Evolutionary conservation across 1,140 invertebrate species (phyloP).

Genomic region (Yoshiicerus persimilis): DNA sequence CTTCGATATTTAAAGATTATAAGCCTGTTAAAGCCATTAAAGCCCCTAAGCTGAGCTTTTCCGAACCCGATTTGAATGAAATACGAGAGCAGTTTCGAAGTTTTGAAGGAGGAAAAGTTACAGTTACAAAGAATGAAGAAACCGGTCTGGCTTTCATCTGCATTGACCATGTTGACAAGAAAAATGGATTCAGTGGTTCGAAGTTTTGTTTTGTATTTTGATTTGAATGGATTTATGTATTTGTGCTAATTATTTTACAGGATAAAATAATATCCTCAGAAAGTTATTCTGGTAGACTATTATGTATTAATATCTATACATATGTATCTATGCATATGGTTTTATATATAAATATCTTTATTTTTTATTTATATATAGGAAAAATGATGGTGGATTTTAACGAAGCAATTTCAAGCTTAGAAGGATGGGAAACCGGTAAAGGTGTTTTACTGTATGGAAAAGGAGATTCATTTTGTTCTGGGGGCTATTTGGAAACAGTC

Average conservation of each 20-base stretch:
- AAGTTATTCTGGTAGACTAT: no score
- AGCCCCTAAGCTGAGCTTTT: neutral
- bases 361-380: conserved; percentile 54
- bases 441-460: conserved; percentile 59
- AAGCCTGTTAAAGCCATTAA: neutral
- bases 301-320: no score
- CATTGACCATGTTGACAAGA: conserved; percentile 56
- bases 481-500: conserved; percentile 61
- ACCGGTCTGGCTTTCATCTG: conserved; percentile 58
- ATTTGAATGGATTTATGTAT: no score
- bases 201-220: neutral
- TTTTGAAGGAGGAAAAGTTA: conserved; percentile 54
- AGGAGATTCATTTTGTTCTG: conserved; percentile 62
- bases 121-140: conserved; percentile 54
- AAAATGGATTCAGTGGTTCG: conserved; percentile 58
- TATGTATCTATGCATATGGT: no score
- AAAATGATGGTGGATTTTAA: conserved; percentile 64
- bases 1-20: neutral
- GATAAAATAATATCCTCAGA: no score
- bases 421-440: conserved; percentile 60
- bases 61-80: neutral
- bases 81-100: neutral
- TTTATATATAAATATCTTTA: neutral
- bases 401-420: conserved; percentile 56
- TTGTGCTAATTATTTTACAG: no score